Base-by-base conservation (phyloP, 1,140 invertebrate species). In the Cydia strobilella region DNA sequence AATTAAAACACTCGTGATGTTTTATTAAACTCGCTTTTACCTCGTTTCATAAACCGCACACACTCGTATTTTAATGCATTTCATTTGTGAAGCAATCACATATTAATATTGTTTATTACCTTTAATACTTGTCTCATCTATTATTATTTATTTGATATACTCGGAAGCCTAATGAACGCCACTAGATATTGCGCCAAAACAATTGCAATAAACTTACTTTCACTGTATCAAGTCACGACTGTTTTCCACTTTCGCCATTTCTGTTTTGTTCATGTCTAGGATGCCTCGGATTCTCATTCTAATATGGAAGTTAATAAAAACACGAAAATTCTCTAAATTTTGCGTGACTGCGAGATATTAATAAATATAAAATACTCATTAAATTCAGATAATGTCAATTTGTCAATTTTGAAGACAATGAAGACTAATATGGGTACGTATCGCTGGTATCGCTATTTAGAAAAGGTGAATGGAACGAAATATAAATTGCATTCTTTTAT, bases 191-290 rank as follows among this genome's bases (percentile, higher is more conserved):
- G 54, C 54, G 1, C 54, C 18, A 59, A 59, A 59, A 59, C 20
- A 10, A 23, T 59, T 6, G 15, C 54, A 59, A 23, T 23, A 23
- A 23, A 59, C 9, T 9, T n/a, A 59, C 54, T 59, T 59, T 59
- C 54, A 59, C 54, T 59, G 54, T 59, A 10, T 59, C 20, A 1
- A 59, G 20, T 59, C 54, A 59, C 54, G 54, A 59, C 23, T 54
- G 20, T 59, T 23, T 59, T 59, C 6, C 18, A 59, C 54, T 23
- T 59, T 59, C 54, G 54, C 51, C 51, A 54, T 54, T 54, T 59
- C 3, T 23, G 20, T 59, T 59, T n/a, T 15, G 51, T 54, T 5
- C n/a, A 15, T 9, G n/a, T 7, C 51, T 54, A 54, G 51, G 51
- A 54, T 54, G n/a, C 51, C n/a, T 54, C 51, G n/a, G 5, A 54